phyloP scores from a whole-genome alignment of 2,113 vertebrate species.

The Hyla sarda region DNA sequence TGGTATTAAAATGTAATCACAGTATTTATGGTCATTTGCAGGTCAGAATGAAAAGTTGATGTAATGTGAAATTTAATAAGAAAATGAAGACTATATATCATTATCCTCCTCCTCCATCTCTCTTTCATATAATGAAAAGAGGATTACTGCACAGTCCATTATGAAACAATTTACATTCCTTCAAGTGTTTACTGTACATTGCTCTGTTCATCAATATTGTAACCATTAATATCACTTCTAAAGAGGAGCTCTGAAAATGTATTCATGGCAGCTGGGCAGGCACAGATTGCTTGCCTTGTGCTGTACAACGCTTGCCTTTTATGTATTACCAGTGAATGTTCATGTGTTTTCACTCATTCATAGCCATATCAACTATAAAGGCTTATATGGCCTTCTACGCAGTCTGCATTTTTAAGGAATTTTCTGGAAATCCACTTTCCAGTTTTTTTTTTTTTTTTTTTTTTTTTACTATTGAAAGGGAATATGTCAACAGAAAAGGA shows the following conservation, averaged over 20 bases:
- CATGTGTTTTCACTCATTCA: not conserved
- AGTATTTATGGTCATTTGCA: constrained; percentile 29
- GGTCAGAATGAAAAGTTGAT: constrained; percentile 45
- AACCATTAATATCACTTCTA: not conserved
- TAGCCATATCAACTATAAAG: not conserved
- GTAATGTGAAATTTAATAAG: constrained; percentile 52
- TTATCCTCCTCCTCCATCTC: constrained; percentile 19
- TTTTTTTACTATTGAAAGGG: not conserved
- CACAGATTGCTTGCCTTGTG: constrained; percentile 4
- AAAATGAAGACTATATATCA: constrained; percentile 41
- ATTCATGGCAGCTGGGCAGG: constrained; percentile 2
- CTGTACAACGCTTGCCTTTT: not conserved
- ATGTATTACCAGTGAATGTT: not conserved
- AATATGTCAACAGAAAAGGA: too few relatives aligned
- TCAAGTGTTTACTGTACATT: constrained; percentile 33
- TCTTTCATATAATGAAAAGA: constrained; percentile 34
- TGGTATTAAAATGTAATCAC: constrained; percentile 43
- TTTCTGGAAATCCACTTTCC: not conserved
- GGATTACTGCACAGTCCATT: constrained; percentile 42
- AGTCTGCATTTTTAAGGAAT: too few relatives aligned
- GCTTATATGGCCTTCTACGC: not conserved
- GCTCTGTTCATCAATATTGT: constrained; percentile 19
- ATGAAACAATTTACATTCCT: constrained; percentile 47
- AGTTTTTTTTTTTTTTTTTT: too few relatives aligned
- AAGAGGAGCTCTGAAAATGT: not conserved